Evolutionary conservation across 2,797 vertebrate species (phyloP).

Genomic region (Aldrovandia affinis): DNA sequence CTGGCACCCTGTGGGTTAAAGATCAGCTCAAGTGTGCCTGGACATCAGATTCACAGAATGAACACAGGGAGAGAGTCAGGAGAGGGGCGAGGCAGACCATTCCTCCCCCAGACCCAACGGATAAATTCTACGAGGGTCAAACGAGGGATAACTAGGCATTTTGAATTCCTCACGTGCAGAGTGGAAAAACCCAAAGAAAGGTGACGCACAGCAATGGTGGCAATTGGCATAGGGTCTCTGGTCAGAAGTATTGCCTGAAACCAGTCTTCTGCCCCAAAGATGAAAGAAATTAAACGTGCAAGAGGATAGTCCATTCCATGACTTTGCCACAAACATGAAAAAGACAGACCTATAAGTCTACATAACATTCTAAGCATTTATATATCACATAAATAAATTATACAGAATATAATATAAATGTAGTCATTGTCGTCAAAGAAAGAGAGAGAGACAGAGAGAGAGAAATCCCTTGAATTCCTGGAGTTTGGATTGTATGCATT

Average conservation of each 20-base stretch:
- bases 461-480: no score
- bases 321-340: not conserved
- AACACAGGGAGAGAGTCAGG: not conserved
- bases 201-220: not conserved
- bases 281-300: conserved; percentile 13
- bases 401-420: no score
- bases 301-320: conserved; percentile 10
- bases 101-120: not conserved
- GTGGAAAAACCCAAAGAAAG: not conserved
- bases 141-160: not conserved
- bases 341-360: no score
- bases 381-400: no score
- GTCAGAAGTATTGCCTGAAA: not conserved
- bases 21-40: not conserved
- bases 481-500: not conserved
- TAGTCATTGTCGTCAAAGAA: no score
- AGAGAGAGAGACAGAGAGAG: no score
- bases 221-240: not conserved
- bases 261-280: not conserved
- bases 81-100: not conserved
- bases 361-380: no score
- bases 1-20: not conserved
- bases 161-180: not conserved
- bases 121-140: not conserved
- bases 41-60: conserved; percentile 12